Percentiles rank a stretch among this genome's conserved stretches.
These are phyloP conservation scores for Pangasianodon gigas DNA, from an alignment of 2,113 vertebrate species.

Conservation along the genomic window DNA sequence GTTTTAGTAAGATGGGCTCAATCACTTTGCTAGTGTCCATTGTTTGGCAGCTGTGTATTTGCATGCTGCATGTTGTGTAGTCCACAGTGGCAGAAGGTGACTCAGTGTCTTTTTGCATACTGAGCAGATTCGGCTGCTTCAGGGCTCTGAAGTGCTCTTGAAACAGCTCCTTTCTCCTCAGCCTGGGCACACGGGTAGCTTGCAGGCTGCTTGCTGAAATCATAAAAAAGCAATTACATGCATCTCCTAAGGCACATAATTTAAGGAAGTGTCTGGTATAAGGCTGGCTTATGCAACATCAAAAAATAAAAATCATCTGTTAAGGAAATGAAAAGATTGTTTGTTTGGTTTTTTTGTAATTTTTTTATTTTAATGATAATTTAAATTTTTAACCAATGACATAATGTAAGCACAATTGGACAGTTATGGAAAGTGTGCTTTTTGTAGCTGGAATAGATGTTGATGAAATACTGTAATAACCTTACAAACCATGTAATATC, in stretches of 20 bases:
- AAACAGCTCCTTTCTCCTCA: background rate
- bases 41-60: constrained; percentile 50
- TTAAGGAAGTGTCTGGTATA: background rate
- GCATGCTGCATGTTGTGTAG: constrained; percentile 45
- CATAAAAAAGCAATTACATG: background rate
- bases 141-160: constrained; percentile 32
- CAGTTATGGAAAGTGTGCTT: background rate
- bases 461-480: background rate
- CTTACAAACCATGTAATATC: background rate
- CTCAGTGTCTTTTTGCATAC: constrained; percentile 54
- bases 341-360: background rate
- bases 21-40: constrained; percentile 32
- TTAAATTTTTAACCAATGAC: background rate
- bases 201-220: background rate
- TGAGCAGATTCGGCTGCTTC: constrained; percentile 25
- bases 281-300: background rate
- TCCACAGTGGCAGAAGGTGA: constrained; percentile 34
- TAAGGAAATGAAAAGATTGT: background rate
- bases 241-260: background rate
- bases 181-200: background rate
- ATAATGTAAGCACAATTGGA: background rate
- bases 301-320: background rate
- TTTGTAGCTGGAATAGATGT: background rate
- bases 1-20: background rate
- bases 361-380: background rate